Conservation (phyloP, 1,140 invertebrate genomes). For the Zelostemma sp. region DNA sequence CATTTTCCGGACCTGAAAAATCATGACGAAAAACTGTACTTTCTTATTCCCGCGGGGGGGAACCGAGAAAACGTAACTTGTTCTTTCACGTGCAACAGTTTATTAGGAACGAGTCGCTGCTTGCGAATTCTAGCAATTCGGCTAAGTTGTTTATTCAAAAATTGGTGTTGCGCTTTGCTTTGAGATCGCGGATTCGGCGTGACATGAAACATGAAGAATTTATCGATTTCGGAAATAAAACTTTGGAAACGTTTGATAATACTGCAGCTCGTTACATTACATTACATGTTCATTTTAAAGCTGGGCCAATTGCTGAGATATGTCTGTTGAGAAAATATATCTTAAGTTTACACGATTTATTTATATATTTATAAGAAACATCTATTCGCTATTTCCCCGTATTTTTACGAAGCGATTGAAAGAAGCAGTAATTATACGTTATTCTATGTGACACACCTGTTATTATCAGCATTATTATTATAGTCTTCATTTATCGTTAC, state of each 20-base stretch:
- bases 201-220: slow-evolving; percentile 13
- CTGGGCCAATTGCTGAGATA: slow-evolving; percentile 61
- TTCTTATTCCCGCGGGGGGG: too few species aligned
- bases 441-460: slow-evolving; percentile 48
- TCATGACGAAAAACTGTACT: too few species aligned
- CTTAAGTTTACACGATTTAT: slow-evolving; percentile 47
- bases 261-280: slow-evolving; percentile 18
- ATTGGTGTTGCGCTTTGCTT: slow-evolving; percentile 26
- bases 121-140: slow-evolving; percentile 34
- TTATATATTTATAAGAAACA: slow-evolving; percentile 51
- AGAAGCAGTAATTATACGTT: slow-evolving; percentile 45
- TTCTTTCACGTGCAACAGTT: slow-evolving; percentile 13
- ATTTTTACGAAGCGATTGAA: slow-evolving; percentile 47
- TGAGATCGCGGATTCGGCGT: slow-evolving; percentile 19
- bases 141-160: slow-evolving; percentile 19
- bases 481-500: slow-evolving; percentile 26
- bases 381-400: slow-evolving; percentile 41
- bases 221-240: not conserved
- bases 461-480: slow-evolving; percentile 32
- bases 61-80: too few species aligned
- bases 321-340: slow-evolving; percentile 67
- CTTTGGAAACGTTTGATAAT: slow-evolving; percentile 24
- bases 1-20: too few species aligned
- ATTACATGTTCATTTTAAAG: slow-evolving; percentile 53
- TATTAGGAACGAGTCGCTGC: slow-evolving; percentile 53